A percentile compares a stretch with the other conserved stretches of the same genome.
Evolutionary conservation across 2,113 vertebrate species (phyloP).

Genomic region (Zootoca vivipara): DNA sequence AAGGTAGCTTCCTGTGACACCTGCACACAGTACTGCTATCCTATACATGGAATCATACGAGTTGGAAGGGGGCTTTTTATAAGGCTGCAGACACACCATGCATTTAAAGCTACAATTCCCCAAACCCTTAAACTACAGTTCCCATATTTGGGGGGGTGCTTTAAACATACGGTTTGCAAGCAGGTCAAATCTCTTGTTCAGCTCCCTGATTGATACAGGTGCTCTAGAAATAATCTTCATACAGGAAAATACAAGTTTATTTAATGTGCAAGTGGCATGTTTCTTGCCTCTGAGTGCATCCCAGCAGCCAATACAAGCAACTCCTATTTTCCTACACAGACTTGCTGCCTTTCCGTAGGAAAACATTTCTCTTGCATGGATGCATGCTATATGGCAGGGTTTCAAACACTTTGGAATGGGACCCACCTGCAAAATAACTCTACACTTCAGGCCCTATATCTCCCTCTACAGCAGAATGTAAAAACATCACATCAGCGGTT

Average conservation of each 20-base stretch:
- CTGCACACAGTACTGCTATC: background rate
- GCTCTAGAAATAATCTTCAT: background rate
- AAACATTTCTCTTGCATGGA: background rate
- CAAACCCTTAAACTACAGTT: no score
- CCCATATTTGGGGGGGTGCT: no score
- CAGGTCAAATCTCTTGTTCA: background rate
- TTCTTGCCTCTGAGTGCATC: background rate
- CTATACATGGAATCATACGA: background rate
- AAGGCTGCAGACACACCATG: no score
- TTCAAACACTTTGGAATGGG: background rate
- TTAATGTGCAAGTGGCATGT: background rate
- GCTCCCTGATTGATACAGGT: no score
- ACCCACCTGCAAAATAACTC: background rate
- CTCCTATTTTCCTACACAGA: background rate
- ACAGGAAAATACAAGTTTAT: background rate
- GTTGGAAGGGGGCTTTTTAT: background rate
- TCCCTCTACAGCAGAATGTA: background rate
- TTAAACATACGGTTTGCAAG: no score
- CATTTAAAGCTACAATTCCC: no score
- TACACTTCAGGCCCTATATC: background rate
- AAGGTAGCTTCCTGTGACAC: background rate
- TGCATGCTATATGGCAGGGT: background rate
- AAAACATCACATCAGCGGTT: background rate
- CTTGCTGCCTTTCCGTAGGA: background rate
- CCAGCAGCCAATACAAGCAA: background rate